These are phyloP conservation scores for Moxostoma hubbsi DNA, from an alignment of 2,797 vertebrate genomes.

Conservation along the genomic window DNA sequence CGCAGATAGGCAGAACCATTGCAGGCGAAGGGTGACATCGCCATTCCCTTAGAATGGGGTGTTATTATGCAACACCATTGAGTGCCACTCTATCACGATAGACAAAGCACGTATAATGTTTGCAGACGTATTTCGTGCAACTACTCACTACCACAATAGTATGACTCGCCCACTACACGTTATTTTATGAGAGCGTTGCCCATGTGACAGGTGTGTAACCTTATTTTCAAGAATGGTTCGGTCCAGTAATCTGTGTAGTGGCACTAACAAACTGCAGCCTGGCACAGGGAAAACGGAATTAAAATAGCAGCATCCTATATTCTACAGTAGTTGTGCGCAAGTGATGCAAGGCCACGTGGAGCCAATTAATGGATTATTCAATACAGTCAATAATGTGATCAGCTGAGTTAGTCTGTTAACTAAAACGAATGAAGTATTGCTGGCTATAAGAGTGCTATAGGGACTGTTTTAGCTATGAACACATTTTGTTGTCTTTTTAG, in stretches of 20 bases:
- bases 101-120: constrained; percentile 33
- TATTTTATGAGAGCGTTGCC: constrained; percentile 40
- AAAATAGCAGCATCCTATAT: constrained; percentile 69
- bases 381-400: not conserved
- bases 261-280: constrained; percentile 74
- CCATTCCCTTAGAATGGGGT: constrained; percentile 69
- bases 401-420: not conserved
- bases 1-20: constrained; percentile 75
- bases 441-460: not conserved
- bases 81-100: constrained; percentile 21
- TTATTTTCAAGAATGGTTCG: constrained; percentile 75
- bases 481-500: no score
- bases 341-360: constrained; percentile 40
- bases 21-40: constrained; percentile 75
- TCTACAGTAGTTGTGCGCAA: constrained; percentile 55
- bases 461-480: no score
- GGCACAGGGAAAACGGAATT: constrained; percentile 43
- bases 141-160: fast-evolving
- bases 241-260: constrained; percentile 75
- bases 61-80: constrained; percentile 55
- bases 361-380: not conserved
- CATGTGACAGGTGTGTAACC: constrained; percentile 77
- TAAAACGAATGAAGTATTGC: not conserved
- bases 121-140: not conserved
- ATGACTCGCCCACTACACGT: not conserved